Evolutionary conservation across 2,888 invertebrate species (phyloP), one percentile per base, ranked within the genome.

Genomic region (Myopa testacea): DNA sequence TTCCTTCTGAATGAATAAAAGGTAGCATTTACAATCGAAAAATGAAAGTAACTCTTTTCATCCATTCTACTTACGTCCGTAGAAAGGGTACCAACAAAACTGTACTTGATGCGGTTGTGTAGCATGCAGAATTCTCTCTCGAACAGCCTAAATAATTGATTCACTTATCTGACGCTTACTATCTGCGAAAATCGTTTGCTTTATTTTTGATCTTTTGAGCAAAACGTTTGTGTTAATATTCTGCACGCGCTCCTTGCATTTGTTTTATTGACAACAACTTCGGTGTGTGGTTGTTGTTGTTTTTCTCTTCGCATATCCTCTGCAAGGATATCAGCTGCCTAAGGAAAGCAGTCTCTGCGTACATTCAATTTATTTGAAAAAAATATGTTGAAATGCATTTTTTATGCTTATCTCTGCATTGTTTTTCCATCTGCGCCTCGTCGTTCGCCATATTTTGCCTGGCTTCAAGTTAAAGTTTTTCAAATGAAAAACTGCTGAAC

Each of bases 281-380:
- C 16, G 6, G n/a, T 7, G 10, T 50, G 50, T 50, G 1, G 50
- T 62, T 62, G 62, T 62, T 62, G 62, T 62, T 16, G 62, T 3
- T 34, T 26, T 19, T 26, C 63, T 10, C 2, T 5, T 63, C 26
- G 63, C 19, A 63, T 63, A 19, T n/a, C 34, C n/a, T 26, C 12
- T 26, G 16, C 19, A 63, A 19, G 4, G 7, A 7, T 8, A 19
- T 19, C 63, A 7, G 26, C 4, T 34, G 34, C 63, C 63, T 4
- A 12, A 34, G n/a, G 60, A 60, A 26, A 34, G 63, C 19, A 34
- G 26, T 63, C n/a, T 12, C n/a, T 26, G 26, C 19, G 26, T 10
- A 26, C 63, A n/a, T 63, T 63, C 63, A 63, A 63, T 63, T 63
- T 63, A 63, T 63, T 63, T 63, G 10, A 14, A 65, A 34, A 37